Evolutionary conservation across 2,797 vertebrate genomes (phyloP).

Genomic region (Lepilemur septentrionalis): DNA sequence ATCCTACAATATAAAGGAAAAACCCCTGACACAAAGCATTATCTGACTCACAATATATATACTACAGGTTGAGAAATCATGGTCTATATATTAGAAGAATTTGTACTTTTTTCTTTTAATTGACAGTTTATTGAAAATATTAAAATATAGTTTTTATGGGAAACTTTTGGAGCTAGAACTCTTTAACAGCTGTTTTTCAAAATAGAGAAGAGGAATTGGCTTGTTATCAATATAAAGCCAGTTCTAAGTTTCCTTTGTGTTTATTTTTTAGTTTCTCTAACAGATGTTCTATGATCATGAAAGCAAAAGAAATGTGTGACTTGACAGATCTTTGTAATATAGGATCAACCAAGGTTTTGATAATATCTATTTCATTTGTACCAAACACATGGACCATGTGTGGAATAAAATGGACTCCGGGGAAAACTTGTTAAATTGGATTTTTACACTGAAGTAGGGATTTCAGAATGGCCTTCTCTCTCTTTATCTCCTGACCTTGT

Average conservation of each 20-base stretch:
- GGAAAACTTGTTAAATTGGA: not conserved
- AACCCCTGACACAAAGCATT: not conserved
- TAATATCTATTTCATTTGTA: not conserved
- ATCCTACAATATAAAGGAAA: not conserved
- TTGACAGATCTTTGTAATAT: not conserved
- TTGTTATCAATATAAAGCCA: not conserved
- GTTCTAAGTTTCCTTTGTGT: not conserved
- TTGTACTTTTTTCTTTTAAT: not conserved
- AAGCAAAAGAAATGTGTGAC: not conserved
- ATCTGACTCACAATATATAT: not conserved
- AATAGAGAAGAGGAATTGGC: not conserved
- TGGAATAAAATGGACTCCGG: not conserved
- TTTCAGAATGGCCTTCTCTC: not conserved
- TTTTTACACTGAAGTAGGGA: not conserved
- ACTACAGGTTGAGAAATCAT: not conserved
- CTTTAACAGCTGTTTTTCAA: conserved; percentile 15
- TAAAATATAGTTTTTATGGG: not conserved
- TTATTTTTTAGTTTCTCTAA: not conserved
- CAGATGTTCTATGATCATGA: not conserved
- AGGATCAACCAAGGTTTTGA: not conserved
- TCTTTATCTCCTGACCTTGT: not conserved
- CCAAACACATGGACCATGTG: not conserved
- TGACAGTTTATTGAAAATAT: not conserved
- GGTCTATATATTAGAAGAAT: not conserved
- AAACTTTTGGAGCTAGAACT: not conserved